Evolutionary conservation across 1,140 invertebrate genomes (phyloP).

Genomic region (Proales similis): DNA sequence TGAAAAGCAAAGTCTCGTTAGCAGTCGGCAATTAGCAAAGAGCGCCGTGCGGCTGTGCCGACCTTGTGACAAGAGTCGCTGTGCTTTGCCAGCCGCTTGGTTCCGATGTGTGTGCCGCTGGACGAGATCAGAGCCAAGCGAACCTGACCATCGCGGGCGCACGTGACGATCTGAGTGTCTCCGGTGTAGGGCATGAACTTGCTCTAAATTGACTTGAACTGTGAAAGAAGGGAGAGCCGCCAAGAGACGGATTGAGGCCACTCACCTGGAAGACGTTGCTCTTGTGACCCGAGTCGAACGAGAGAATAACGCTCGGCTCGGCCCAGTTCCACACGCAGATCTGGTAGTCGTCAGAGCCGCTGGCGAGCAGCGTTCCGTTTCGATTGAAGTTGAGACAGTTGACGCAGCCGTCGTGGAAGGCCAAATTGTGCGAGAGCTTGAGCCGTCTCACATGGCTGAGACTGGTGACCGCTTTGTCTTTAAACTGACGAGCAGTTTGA

Average conservation of each 20-base stretch:
- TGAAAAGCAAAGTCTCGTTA: constrained; percentile 46
- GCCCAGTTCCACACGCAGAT: constrained; percentile 86
- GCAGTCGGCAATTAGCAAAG: neutral
- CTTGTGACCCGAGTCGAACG: constrained; percentile 69
- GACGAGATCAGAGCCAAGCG: constrained; percentile 57
- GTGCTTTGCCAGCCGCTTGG: constrained; percentile 64
- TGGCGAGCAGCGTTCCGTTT: constrained; percentile 66
- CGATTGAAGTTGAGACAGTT: constrained; percentile 84
- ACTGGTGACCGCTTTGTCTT: constrained; percentile 68
- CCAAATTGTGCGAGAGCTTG: constrained; percentile 68
- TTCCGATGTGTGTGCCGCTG: constrained; percentile 55
- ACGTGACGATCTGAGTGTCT: constrained; percentile 74
- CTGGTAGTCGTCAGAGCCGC: constrained; percentile 79
- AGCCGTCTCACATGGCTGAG: constrained; percentile 72
- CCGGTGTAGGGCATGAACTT: constrained; percentile 63
- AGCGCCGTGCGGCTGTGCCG: constrained; percentile 4
- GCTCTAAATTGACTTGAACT: constrained; percentile 52
- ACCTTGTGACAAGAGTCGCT: constrained; percentile 65
- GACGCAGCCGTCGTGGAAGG: constrained; percentile 77
- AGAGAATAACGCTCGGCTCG: constrained; percentile 59
- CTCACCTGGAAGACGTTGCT: constrained; percentile 82
- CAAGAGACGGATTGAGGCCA: neutral
- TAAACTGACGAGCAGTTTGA: constrained; percentile 58
- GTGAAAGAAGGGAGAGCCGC: constrained; percentile 45
- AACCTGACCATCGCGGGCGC: constrained; percentile 80